phyloP scores from a whole-genome alignment of 2,797 vertebrate species.

The Melanotaenia pygmaea region DNA sequence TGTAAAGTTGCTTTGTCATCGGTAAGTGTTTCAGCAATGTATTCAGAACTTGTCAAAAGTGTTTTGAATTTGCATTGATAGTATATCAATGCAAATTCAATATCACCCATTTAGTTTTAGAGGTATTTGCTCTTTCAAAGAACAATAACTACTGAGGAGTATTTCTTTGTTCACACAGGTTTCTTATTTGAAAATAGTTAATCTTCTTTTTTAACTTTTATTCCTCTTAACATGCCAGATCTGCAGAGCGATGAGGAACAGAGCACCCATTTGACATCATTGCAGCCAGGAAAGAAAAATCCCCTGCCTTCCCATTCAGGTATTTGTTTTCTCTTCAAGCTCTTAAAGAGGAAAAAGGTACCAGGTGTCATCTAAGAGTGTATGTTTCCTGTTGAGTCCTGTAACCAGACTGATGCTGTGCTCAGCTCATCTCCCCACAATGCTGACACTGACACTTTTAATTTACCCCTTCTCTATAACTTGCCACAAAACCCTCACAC shows the following conservation, averaged over 20 bases:
- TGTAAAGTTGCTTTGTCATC: too few species aligned
- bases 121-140: conserved; percentile 1
- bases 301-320: conserved; percentile 54
- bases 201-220: conserved; percentile 9
- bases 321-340: conserved; percentile 71
- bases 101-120: neutral
- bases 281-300: conserved; percentile 48
- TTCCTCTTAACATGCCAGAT: conserved; percentile 37
- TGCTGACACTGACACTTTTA: conserved; percentile 51
- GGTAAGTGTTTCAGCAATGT: too few species aligned
- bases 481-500: conserved; percentile 34
- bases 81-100: neutral
- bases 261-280: conserved; percentile 61
- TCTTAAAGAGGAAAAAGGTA: conserved; percentile 66
- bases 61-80: too few species aligned
- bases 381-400: conserved; percentile 53
- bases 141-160: neutral
- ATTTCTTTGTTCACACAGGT: neutral
- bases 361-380: conserved; percentile 63
- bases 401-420: conserved; percentile 31
- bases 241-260: conserved; percentile 52
- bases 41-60: too few species aligned
- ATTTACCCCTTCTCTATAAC: conserved; percentile 24
- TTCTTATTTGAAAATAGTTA: neutral
- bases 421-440: conserved; percentile 25